Evolutionary conservation across 2,888 invertebrate genomes (phyloP).

Genomic region (Gasteruption jaculator): DNA sequence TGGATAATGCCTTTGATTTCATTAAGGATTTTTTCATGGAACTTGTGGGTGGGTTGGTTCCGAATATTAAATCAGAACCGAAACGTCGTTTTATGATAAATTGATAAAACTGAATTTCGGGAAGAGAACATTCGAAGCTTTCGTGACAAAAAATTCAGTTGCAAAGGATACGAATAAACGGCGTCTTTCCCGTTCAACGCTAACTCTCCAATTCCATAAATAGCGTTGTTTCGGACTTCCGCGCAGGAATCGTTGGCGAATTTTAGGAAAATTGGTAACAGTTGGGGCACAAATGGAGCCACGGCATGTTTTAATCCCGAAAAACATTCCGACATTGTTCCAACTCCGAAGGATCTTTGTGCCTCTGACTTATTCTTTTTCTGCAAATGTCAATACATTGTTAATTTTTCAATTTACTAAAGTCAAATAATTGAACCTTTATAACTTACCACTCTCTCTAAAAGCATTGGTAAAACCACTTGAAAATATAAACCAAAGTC

Average conservation of each 20-base stretch:
- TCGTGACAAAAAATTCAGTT: slow-evolving; percentile 8
- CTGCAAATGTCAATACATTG: slow-evolving; percentile 45
- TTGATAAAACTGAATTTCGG: too few species aligned
- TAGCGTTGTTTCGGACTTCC: slow-evolving; percentile 73
- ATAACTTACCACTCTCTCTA: slow-evolving; percentile 61
- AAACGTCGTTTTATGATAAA: too few species aligned
- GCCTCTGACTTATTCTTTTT: slow-evolving; percentile 62
- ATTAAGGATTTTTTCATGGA: slow-evolving; percentile 34
- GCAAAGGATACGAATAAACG: slow-evolving; percentile 58
- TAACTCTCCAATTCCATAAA: slow-evolving; percentile 73
- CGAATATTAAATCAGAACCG: too few species aligned
- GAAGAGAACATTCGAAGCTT: too few species aligned
- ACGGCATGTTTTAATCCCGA: slow-evolving; percentile 58
- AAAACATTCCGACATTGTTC: slow-evolving; percentile 71
- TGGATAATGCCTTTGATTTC: slow-evolving; percentile 57
- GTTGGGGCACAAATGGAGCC: slow-evolving; percentile 57
- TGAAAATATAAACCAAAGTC: slow-evolving; percentile 67
- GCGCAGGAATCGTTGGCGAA: slow-evolving; percentile 62
- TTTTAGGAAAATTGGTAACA: slow-evolving; percentile 62
- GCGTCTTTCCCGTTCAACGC: slow-evolving; percentile 63
- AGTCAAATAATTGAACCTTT: slow-evolving; percentile 3
- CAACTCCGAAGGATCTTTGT: slow-evolving; percentile 69
- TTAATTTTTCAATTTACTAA: slow-evolving; percentile 6
- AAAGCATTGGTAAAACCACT: slow-evolving; percentile 59
- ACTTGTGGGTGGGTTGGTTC: too few species aligned